A percentile compares a stretch with the other conserved stretches of the same genome.
Conservation (phyloP, 2,888 invertebrate genomes). For the Andrena bucephala region DNA sequence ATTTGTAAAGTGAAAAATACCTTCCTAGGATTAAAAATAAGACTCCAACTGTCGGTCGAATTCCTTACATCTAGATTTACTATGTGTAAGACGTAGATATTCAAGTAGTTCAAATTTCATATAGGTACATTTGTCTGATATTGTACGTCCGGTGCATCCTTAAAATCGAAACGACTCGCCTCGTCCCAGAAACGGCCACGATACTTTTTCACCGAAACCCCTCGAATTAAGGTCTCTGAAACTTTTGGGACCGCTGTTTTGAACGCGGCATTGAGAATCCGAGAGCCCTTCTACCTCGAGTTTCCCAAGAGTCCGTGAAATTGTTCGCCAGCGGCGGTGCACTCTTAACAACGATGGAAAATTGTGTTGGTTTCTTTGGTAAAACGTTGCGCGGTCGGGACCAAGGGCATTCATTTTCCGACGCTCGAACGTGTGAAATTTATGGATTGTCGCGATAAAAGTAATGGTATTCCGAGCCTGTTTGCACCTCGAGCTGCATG, state of each 20-base stretch:
- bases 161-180: slow-evolving; percentile 4
- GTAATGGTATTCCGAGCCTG: not conserved
- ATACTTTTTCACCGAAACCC: not conserved
- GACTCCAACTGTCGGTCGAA: no score
- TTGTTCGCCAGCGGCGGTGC: not conserved
- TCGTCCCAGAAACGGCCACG: not conserved
- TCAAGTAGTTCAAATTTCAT: no score
- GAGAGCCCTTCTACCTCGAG: slow-evolving; percentile 26
- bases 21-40: no score
- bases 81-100: no score
- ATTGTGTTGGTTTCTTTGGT: not conserved
- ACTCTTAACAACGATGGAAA: not conserved
- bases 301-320: slow-evolving; percentile 13
- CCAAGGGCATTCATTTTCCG: not conserved
- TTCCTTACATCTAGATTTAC: no score
- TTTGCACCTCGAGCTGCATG: not conserved
- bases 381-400: not conserved
- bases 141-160: no score
- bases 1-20: no score
- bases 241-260: not conserved
- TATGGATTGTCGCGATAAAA: not conserved
- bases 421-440: not conserved
- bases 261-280: slow-evolving; percentile 16
- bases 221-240: no score
- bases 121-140: no score